A percentile compares a stretch with the other conserved stretches of the same genome.
Evolutionary conservation across 2,888 invertebrate species (phyloP).

Genomic region (Rhopalosiphum nymphaeae): DNA sequence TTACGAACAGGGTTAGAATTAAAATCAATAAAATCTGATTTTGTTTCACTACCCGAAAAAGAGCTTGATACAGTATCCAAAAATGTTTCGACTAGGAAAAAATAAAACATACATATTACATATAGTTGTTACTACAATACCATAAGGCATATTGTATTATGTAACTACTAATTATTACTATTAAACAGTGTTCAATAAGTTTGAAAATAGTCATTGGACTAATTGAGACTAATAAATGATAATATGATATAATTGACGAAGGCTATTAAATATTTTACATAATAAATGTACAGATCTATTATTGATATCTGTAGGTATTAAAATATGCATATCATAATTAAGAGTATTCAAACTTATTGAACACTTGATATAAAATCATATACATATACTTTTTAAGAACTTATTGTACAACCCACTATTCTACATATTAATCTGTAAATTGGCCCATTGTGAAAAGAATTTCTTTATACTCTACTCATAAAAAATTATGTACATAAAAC

Average conservation of each 20-base stretch:
- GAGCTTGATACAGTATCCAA: slow-evolving; percentile 60
- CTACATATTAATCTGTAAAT: neutral
- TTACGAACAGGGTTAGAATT: slow-evolving; percentile 59
- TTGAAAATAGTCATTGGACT: too few relatives aligned
- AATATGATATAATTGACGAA: too few relatives aligned
- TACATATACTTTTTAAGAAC: neutral
- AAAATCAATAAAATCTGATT: slow-evolving; percentile 64
- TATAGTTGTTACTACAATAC: neutral
- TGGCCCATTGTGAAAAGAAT: neutral
- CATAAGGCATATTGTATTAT: neutral
- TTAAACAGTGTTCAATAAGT: too few relatives aligned
- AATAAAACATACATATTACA: neutral
- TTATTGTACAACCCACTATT: too few relatives aligned
- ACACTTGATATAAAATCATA: neutral
- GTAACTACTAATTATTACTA: neutral
- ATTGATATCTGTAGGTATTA: too few relatives aligned
- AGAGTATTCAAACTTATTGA: too few relatives aligned
- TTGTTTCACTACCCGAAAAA: slow-evolving; percentile 61
- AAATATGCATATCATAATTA: too few relatives aligned
- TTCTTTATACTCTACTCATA: neutral
- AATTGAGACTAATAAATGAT: too few relatives aligned
- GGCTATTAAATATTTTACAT: too few relatives aligned
- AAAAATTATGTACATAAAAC: neutral
- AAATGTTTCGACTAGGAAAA: slow-evolving; percentile 52
- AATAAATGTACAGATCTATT: too few relatives aligned